Evolutionary conservation across 2,797 vertebrate species (phyloP), one percentile per base, ranked within the genome.

Genomic region (Muscicapa striata): DNA sequence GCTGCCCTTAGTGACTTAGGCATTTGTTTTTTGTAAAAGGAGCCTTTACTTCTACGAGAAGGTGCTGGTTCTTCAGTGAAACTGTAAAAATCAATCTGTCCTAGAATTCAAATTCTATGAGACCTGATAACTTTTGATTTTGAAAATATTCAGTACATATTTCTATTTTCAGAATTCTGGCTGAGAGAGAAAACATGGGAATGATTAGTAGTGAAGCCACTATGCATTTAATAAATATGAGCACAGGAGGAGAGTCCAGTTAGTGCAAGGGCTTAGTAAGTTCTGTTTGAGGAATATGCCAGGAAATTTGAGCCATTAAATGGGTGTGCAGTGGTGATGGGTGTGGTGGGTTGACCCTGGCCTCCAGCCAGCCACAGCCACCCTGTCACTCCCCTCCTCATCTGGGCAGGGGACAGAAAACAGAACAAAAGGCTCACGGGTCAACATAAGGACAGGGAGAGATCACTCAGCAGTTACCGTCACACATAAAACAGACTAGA

Each of bases 381-480:
- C 22, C 34, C n/a, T 63, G 34, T 58, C 62, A 36, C 24, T 85
- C 52, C 22, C 7, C 38, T 78, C 13, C 58, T 87, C 59, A 51
- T 9, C 30, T 38, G 85, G 49, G 27, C 8, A 15, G 6, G 27
- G 8, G 49, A 82, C 38, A 84, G 30, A 57, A 86, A 84, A 43
- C 17, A 30, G 9, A 66, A 79, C 43, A 81, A 88, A 94, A 91
- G 34, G 27, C 6, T 76, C 14, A 2, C 8, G 1, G 48, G 18
- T 57, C 3, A 9, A 34, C 24, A 38, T 52, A 52, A 73, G 27
- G 57, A 29, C n/a, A 61, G 29, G 49, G 63, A 76, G 54, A 68
- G n/a, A 34, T 86, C 29, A 22, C 21, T 57, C 14, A 41, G 6
- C 1, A 7, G 2, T 70, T 84, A 30, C 17, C 0, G 0, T 62